Base-by-base conservation (phyloP, 2,888 invertebrate species). In the Dichetophora obliterata region DNA sequence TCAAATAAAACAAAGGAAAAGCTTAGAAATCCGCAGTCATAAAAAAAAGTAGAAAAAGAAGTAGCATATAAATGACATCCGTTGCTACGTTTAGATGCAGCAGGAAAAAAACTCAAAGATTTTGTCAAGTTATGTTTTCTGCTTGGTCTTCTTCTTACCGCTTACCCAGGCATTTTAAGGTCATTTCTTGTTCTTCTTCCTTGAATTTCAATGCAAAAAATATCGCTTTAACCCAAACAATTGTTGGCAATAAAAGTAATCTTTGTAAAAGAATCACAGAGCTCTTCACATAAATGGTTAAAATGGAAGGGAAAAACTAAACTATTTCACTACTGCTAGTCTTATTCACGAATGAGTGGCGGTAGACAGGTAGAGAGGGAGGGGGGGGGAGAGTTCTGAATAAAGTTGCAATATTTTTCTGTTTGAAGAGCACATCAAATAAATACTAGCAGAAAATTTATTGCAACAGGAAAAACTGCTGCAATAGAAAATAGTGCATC, bases 1-100 rank as follows among this genome's bases (percentile, higher is more conserved):
- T 59, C 16, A 37, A 1, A 31, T 16, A 61, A n/a, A 66, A 43
- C 37, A 34, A 34, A n/a, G 5, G 8, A 14, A 31, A 65, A 65
- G 16, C 63, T 65, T 37, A 65, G n/a, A 37, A n/a, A 19, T 19
- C 31, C 19, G 54, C 54, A 54, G 9, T 22, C 1, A 54, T n/a
- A 71, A 6, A 54, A 57, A 71, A 57, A 22, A 74, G 78, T 71
- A 78, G 69, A 81, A 78, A 82, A 80, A 80, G 31, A n/a, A n/a
- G n/a, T n/a, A n/a, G 68, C 75, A 80, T 81, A 82, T 83, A 84
- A 83, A 85, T 85, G 85, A 83, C 82, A 82, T 73, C 48, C 48
- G 57, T 34, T 69, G 34, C 43, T 24, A 22, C 22, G n/a, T 59
- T 65, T 54, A 80, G 48, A 5, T 6, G 24, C 14, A n/a, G 50